Evolutionary conservation across 1,140 invertebrate genomes (phyloP), one percentile per base, ranked within the genome.

Genomic region (Paraescarpia echinospica): DNA sequence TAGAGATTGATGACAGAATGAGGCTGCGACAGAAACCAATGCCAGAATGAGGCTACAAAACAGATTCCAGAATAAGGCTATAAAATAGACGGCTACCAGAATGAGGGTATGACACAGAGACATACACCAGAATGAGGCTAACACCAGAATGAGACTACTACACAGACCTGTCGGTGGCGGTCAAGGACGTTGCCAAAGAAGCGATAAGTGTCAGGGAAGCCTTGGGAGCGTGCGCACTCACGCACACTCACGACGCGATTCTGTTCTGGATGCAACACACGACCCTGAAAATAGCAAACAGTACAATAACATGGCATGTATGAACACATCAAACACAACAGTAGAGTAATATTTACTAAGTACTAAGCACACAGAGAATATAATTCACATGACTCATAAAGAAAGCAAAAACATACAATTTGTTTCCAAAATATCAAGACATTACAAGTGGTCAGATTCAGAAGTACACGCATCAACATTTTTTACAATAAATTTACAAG

Each of bases 181-280:
- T 98, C 98, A 77, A 97, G 95, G 94, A 98, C 97, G 93, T 95
- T 97, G 48, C 98, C 98, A 94, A 97, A 97, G 96, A 98, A 98
- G 88, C 97, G 95, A 95, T 98, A 98, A 0, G 96, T 96, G 96
- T 98, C 98, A 8, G 97, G 97, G 95, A 98, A 98, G 89, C 98
- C 98, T 96, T 99, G 98, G 33, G 98, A 98, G 91, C 98, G 96
- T 0, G 98, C 98, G 96, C 98, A 98, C 95, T 98, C 98, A 33
- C 98, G 96, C 18, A 98, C 98, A 95, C 98, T 98, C 14, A 98
- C 97, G 12, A 98, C 97, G 91, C 98, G 96, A 95, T 97, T 96
- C 95, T 98, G 98, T 94, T 97, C 97, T 27, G 98, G 98, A 96
- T 98, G 98, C 93, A 98, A 96, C 34, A 98, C 98, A 94, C 97